Conservation (phyloP, 2,113 vertebrate species). For the Cebus imitator region DNA sequence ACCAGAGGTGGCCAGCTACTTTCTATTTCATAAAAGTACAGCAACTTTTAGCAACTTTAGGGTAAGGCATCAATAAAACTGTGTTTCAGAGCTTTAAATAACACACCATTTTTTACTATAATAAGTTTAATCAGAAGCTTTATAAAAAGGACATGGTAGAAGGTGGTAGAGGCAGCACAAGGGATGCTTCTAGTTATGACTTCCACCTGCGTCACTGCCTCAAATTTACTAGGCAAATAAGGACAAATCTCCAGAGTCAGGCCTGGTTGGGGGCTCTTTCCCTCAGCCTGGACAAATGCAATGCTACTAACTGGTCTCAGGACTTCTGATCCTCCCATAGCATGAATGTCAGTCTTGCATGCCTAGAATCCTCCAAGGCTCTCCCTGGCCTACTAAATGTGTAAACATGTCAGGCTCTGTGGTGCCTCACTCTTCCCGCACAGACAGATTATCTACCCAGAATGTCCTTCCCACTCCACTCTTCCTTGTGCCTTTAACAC, state of each 20-base stretch:
- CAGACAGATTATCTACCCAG: not conserved
- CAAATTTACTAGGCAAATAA: not conserved
- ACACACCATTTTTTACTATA: not conserved
- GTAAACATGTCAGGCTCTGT: not conserved
- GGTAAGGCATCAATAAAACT: not conserved
- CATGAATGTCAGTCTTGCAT: not conserved
- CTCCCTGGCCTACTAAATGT: not conserved
- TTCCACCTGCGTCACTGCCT: rapidly evolving
- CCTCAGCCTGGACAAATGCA: not conserved
- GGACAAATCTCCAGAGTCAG: not conserved
- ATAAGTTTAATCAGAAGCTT: not conserved
- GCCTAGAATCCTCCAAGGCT: not conserved
- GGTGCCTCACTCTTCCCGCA: not conserved
- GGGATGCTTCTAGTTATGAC: not conserved
- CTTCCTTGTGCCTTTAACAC: not conserved
- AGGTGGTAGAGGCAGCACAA: rapidly evolving
- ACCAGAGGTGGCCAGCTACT: not conserved
- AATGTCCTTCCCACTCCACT: not conserved
- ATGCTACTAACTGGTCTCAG: not conserved
- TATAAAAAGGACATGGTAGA: not conserved
- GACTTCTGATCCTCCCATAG: not conserved
- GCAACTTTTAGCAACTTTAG: not conserved
- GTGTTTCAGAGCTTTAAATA: not conserved
- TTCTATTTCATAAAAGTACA: not conserved
- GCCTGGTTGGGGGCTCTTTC: not conserved